Evolutionary conservation across 2,888 invertebrate species (phyloP).

Genomic region (Agrenia bidenticulata): DNA sequence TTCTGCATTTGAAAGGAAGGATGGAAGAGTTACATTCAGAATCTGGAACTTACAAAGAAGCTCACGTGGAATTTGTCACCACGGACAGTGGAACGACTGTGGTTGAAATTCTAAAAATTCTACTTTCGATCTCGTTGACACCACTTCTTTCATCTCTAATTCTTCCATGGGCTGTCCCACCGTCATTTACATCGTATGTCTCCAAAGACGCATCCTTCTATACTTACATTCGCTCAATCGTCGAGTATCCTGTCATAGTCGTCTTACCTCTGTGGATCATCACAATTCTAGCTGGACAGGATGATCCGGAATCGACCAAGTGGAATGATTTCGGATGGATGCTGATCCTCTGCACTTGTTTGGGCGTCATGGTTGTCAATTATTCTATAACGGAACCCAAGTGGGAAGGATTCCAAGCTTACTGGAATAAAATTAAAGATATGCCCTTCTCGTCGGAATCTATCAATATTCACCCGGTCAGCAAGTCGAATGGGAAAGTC

Average conservation of each 20-base stretch:
- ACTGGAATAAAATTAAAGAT: conserved; percentile 37
- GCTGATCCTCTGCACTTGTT: conserved; percentile 17
- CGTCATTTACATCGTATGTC: conserved; percentile 34
- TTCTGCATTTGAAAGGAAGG: too few relatives aligned
- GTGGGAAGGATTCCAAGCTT: conserved; percentile 33
- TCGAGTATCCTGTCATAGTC: conserved; percentile 46
- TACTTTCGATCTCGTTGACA: conserved; percentile 39
- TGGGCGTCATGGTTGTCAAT: conserved; percentile 44
- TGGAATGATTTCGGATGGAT: conserved; percentile 22
- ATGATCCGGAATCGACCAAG: not conserved
- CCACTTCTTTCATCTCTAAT: conserved; percentile 42
- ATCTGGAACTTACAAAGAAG: conserved; percentile 5
- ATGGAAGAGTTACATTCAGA: too few relatives aligned
- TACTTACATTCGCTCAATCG: conserved; percentile 33
- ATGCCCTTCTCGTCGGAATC: conserved; percentile 25
- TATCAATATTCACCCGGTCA: not conserved
- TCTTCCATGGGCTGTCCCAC: conserved; percentile 47
- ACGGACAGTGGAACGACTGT: conserved; percentile 44
- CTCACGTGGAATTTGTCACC: conserved; percentile 42
- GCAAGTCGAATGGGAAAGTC: not conserved
- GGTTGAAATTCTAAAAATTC: conserved; percentile 41
- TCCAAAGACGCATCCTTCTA: conserved; percentile 28
- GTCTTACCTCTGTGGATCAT: conserved; percentile 35
- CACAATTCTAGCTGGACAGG: conserved; percentile 39
- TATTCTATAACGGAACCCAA: conserved; percentile 42